Percentiles rank a stretch among this genome's conserved stretches.
These are phyloP conservation scores for Neosilurus hyrtlii DNA, from an alignment of 2,797 vertebrate species.

Conservation along the genomic window DNA sequence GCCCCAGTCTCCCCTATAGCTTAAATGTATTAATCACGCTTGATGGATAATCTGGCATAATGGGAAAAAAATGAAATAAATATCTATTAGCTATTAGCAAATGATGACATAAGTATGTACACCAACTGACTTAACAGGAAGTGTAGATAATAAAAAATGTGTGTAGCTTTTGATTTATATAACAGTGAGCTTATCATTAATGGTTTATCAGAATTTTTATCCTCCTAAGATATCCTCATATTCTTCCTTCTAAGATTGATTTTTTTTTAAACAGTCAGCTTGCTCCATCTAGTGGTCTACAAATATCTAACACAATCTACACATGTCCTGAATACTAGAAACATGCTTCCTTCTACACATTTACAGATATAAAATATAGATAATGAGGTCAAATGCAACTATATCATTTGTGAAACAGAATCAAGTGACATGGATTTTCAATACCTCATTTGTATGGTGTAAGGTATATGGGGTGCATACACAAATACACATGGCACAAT, in stretches of 20 bases:
- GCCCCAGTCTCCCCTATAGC: not conserved
- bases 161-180: not conserved
- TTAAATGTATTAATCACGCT: not conserved
- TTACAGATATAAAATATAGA: too few species aligned
- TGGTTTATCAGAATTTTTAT: not conserved
- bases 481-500: too few species aligned
- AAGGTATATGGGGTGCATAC: too few species aligned
- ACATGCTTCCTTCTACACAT: not conserved
- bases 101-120: not conserved
- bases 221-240: too few species aligned
- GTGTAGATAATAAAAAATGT: not conserved
- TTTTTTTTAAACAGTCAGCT: not conserved
- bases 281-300: slow-evolving; percentile 16
- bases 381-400: too few species aligned
- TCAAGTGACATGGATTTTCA: too few species aligned
- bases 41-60: not conserved
- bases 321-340: not conserved
- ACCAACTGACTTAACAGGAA: not conserved
- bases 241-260: not conserved
- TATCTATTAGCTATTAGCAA: not conserved
- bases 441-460: too few species aligned
- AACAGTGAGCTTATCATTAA: not conserved
- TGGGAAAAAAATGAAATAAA: not conserved
- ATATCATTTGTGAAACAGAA: too few species aligned
- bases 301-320: not conserved